Evolutionary conservation across 1,140 invertebrate genomes (phyloP), one percentile per base, ranked within the genome.

Genomic region (Musca domestica): DNA sequence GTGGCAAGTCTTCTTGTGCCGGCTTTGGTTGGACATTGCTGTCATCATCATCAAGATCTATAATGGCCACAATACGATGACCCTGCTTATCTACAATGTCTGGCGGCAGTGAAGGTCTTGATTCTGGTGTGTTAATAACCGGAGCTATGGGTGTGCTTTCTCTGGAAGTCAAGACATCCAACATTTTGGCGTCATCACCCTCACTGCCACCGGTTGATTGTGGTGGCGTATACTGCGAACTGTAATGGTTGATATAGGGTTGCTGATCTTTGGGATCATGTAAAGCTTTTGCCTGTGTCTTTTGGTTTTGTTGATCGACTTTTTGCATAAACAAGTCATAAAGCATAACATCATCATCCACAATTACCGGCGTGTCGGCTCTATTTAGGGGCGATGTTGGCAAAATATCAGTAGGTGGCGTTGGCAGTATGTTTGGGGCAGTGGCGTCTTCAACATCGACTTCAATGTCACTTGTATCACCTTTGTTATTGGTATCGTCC

Each of bases 261-360:
- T 61, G 52, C 4, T 10, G 52, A 2, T 27, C 22, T 54, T 14
- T 14, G 7, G 10, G 20, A 14, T 23, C 51, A 22, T 1, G 5
- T 2, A 15, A 27, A 27, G 23, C 2, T 12, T 12, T 56, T 56
- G 22, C 3, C 7, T 54, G 20, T 22, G 52, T 15, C 48, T 10
- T n/a, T 41, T 49, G 12, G 4, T 49, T 63, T 51, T 64, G 49
- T n/a, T 68, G 61, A 19, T 68, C 49, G 14, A 64, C 27, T 46
- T 61, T 66, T 47, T 69, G 41, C 23, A 66, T 48, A 61, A 69
- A 69, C 34, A 69, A 47, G 48, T 69, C 58, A 47, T 61, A 66
- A n/a, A 69, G 46, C 47, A 69, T 30, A 19, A 63, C 69, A 51
- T 70, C 65, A 22, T 70, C 69, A 67, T 70, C 69, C 27, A 67